These are phyloP conservation scores for Tachina lurida DNA, from an alignment of 2,888 invertebrate genomes.

Conservation along the genomic window DNA sequence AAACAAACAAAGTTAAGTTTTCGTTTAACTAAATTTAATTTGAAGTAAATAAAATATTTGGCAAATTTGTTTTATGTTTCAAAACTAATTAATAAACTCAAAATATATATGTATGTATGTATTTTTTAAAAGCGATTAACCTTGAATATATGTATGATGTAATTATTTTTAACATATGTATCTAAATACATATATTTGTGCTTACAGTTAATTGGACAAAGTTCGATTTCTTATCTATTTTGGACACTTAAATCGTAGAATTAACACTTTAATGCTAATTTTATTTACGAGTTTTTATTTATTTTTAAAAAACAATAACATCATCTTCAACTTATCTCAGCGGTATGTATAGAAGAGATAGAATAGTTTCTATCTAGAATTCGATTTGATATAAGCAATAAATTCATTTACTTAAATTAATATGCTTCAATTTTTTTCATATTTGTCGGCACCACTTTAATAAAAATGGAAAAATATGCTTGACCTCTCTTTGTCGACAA, in stretches of 20 bases:
- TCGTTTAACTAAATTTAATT: too few species aligned
- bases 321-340: neutral
- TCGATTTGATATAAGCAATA: neutral
- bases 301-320: slow-evolving; percentile 4
- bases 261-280: slow-evolving; percentile 36
- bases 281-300: neutral
- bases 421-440: too few species aligned
- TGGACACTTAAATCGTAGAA: neutral
- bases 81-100: neutral
- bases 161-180: neutral
- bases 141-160: too few species aligned
- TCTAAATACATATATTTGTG: neutral
- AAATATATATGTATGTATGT: too few species aligned
- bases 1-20: too few species aligned
- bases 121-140: too few species aligned
- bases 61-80: too few species aligned
- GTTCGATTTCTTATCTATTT: neutral
- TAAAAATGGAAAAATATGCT: too few species aligned
- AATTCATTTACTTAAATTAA: neutral
- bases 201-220: neutral
- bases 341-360: neutral
- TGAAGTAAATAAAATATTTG: too few species aligned
- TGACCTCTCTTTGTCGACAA: too few species aligned
- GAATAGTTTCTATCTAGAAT: neutral
- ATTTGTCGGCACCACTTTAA: too few species aligned